A percentile compares a stretch with the other conserved stretches of the same genome.
phyloP scores from a whole-genome alignment of 2,888 invertebrate species.

The Hesperia comma region DNA sequence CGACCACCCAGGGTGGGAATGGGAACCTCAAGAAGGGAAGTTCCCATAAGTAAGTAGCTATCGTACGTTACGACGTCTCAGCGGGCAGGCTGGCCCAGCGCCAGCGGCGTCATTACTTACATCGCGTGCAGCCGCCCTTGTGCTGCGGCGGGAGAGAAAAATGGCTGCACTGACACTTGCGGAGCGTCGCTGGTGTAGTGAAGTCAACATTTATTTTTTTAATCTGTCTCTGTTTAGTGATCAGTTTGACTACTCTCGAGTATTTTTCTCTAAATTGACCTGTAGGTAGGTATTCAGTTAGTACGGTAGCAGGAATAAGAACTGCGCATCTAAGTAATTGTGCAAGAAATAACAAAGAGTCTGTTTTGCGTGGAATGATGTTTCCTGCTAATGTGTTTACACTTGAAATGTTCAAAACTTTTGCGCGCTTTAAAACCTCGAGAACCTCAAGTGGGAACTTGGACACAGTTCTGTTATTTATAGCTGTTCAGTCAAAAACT shows the following conservation, averaged over 20 bases:
- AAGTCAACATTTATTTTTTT: no score
- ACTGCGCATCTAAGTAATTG: no score
- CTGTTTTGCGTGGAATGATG: background rate
- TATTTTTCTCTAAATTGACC: no score
- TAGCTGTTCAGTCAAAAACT: background rate
- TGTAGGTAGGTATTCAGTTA: no score
- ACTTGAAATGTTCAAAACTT: background rate
- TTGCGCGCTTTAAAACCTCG: background rate
- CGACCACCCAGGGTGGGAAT: no score
- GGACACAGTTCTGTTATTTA: background rate
- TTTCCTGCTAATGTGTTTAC: constrained; percentile 5
- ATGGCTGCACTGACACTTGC: background rate
- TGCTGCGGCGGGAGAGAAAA: constrained; percentile 1
- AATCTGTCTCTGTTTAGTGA: no score
- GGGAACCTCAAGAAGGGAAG: background rate
- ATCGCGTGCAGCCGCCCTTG: constrained; percentile 16
- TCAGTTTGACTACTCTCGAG: no score
- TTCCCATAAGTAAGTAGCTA: background rate
- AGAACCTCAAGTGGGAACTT: background rate
- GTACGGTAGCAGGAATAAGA: no score
- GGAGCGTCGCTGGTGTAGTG: no score
- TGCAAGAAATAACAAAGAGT: background rate
- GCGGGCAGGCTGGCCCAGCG: constrained; percentile 5
- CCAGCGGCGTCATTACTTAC: constrained; percentile 25
- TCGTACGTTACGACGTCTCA: background rate